phyloP scores from a whole-genome alignment of 2,113 vertebrate genomes.

The Ammospiza nelsoni region DNA sequence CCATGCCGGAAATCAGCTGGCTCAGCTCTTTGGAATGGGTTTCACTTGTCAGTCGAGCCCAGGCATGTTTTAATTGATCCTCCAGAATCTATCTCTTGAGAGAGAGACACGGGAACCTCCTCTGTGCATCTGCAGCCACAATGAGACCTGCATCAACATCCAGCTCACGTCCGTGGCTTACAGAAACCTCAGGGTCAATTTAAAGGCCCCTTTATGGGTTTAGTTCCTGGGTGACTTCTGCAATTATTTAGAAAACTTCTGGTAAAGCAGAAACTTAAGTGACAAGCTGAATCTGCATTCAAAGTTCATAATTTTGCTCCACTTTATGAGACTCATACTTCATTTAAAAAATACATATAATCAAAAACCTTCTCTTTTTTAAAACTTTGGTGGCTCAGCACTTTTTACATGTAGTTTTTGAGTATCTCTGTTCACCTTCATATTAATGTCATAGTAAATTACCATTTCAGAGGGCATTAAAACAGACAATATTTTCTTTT shows the following conservation, averaged over 20 bases:
- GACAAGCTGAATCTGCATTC: not conserved
- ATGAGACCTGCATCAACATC: not conserved
- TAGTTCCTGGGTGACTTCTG: not conserved
- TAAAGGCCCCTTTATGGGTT: not conserved
- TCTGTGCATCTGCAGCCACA: not conserved
- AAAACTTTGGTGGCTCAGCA: not conserved
- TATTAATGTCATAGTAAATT: conserved; percentile 15
- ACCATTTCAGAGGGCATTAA: conserved; percentile 19
- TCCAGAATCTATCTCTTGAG: not conserved
- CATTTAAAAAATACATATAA: not conserved
- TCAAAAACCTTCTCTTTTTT: not conserved
- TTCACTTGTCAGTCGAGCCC: rapidly evolving
- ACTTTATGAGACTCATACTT: not conserved
- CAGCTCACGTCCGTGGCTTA: not conserved
- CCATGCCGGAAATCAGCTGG: not conserved
- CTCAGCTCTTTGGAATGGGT: not conserved
- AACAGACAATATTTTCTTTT: not conserved
- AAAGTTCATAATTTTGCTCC: not conserved
- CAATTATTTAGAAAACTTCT: not conserved
- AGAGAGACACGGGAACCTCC: rapidly evolving
- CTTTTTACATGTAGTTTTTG: not conserved
- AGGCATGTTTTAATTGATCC: not conserved
- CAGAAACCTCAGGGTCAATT: not conserved
- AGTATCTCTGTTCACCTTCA: not conserved
- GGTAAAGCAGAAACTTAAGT: not conserved